These are phyloP conservation scores for Azorinus chamasolen DNA, from an alignment of 2,888 invertebrate genomes.

Conservation along the genomic window DNA sequence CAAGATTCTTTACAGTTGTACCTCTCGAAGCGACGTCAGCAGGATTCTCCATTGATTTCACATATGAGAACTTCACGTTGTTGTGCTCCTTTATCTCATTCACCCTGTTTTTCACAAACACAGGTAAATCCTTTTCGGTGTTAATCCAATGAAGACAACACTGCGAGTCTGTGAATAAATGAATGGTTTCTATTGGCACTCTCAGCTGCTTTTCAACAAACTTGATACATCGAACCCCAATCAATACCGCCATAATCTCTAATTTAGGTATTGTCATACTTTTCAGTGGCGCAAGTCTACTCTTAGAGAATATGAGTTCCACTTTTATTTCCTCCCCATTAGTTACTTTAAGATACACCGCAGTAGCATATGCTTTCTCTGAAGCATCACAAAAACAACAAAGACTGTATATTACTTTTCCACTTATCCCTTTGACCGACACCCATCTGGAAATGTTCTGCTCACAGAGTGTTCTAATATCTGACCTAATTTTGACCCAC, in stretches of 20 bases:
- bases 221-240: conserved; percentile 4
- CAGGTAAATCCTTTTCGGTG: not conserved
- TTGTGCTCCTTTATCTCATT: conserved; percentile 7
- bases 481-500: not conserved
- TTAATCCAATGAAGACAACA: conserved; percentile 19
- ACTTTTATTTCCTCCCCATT: not conserved
- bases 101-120: conserved; percentile 22
- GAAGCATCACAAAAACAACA: conserved; percentile 41
- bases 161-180: conserved; percentile 12
- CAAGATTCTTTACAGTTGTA: too few relatives aligned
- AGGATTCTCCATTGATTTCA: conserved; percentile 18
- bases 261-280: conserved; percentile 10
- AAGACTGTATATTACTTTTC: not conserved
- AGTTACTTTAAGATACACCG: conserved; percentile 17
- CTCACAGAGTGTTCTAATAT: not conserved
- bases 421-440: too few relatives aligned
- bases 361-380: conserved; percentile 18
- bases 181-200: not conserved
- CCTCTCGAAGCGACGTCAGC: conserved; percentile 1
- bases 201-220: conserved; percentile 18
- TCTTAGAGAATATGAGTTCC: conserved; percentile 26
- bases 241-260: conserved; percentile 17
- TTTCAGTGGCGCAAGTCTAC: conserved; percentile 26
- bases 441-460: too few relatives aligned
- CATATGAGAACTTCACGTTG: conserved; percentile 5